These are phyloP conservation scores for Pitta sordida DNA, from an alignment of 2,113 vertebrate species.

Conservation along the genomic window DNA sequence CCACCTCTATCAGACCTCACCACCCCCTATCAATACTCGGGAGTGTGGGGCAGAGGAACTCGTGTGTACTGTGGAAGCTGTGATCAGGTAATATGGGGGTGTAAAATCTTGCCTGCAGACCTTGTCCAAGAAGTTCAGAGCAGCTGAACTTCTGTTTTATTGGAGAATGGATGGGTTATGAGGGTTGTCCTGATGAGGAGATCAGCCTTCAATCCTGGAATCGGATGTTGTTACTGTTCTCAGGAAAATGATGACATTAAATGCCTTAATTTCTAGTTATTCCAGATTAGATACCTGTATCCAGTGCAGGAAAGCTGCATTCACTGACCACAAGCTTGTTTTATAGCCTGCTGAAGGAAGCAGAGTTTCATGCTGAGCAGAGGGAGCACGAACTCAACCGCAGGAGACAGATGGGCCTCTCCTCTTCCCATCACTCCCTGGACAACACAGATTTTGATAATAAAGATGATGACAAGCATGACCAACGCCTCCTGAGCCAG, in stretches of 20 bases:
- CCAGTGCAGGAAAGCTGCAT: neutral
- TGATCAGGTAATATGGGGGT: conserved; percentile 84
- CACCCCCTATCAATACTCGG: conserved; percentile 95
- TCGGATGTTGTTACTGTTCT: neutral
- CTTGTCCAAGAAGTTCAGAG: neutral
- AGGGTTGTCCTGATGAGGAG: neutral
- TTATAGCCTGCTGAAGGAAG: conserved; percentile 92
- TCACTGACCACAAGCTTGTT: neutral
- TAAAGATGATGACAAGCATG: conserved; percentile 97
- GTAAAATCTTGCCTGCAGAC: neutral
- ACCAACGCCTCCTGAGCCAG: conserved; percentile 95
- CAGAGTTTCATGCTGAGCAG: conserved; percentile 95
- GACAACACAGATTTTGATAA: conserved; percentile 98
- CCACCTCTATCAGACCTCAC: conserved; percentile 97
- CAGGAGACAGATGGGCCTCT: conserved; percentile 93
- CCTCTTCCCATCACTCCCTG: conserved; percentile 93
- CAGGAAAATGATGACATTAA: neutral
- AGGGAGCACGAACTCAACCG: conserved; percentile 92
- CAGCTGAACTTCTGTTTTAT: neutral
- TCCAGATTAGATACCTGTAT: neutral
- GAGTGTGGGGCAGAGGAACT: conserved; percentile 97
- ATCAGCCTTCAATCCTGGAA: neutral
- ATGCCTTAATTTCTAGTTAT: neutral
- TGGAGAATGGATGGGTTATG: neutral
- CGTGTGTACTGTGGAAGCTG: conserved; percentile 95